A percentile compares a stretch with the other conserved stretches of the same genome.
Conservation (phyloP, 2,797 vertebrate species). For the Podargus strigoides region DNA sequence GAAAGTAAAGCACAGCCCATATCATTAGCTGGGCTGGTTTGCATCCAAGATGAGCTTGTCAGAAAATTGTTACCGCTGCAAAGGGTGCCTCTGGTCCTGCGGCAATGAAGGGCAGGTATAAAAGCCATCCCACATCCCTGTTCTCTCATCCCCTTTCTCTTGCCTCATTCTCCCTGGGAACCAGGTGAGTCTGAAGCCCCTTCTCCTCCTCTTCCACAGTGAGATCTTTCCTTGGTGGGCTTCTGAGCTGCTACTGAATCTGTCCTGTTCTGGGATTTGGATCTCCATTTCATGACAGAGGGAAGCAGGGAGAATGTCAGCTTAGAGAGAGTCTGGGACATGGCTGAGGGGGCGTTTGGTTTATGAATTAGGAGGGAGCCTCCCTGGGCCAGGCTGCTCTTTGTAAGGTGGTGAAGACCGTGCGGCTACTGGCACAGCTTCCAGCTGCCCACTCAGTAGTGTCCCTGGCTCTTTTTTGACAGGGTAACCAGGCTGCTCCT, state of each 20-base stretch:
- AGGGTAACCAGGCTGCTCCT: not conserved
- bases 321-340: not conserved
- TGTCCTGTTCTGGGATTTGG: no score
- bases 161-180: not conserved
- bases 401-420: no score
- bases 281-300: no score
- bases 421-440: not conserved
- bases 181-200: not conserved
- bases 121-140: not conserved
- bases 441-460: no score
- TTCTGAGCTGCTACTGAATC: not conserved
- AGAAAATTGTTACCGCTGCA: not conserved
- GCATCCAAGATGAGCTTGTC: not conserved
- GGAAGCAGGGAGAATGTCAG: no score
- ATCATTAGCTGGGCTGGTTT: not conserved
- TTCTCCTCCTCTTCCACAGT: not conserved
- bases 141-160: not conserved
- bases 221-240: not conserved
- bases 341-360: not conserved
- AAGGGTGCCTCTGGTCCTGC: not conserved
- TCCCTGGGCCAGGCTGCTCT: not conserved
- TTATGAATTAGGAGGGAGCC: no score
- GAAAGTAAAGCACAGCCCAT: not conserved
- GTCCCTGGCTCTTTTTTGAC: not conserved
- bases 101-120: not conserved